Conservation (phyloP, 2,797 vertebrate species). For the Cossypha caffra region DNA sequence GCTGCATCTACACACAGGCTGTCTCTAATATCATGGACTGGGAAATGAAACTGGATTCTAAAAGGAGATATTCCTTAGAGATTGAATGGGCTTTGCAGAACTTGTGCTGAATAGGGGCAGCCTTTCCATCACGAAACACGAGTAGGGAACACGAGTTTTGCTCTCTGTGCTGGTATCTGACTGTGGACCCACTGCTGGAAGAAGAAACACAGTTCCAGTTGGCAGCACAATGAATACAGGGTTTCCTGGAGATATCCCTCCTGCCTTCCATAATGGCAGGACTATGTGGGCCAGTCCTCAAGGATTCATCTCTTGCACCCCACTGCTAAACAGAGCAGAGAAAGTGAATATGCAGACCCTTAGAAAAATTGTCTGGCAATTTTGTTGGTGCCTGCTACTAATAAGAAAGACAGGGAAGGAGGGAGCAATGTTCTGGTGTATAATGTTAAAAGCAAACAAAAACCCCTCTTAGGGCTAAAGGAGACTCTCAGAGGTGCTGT, state of each 20-base stretch:
- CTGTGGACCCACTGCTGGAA: background rate
- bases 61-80: background rate
- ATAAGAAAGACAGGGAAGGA: background rate
- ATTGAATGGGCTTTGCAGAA: background rate
- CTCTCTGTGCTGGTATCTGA: background rate
- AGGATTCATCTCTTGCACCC: background rate
- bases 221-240: background rate
- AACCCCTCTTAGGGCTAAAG: background rate
- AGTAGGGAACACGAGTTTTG: accelerated
- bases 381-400: background rate
- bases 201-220: background rate
- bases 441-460: background rate
- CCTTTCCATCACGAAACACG: background rate
- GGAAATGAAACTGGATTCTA: background rate
- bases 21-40: background rate
- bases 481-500: background rate
- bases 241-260: background rate
- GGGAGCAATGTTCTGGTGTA: background rate
- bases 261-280: background rate
- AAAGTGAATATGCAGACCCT: background rate
- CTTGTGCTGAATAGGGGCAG: background rate
- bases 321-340: background rate
- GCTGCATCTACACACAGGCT: background rate
- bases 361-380: background rate
- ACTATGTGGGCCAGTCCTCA: background rate